Base-by-base conservation (phyloP, 2,888 invertebrate species). In the Heliconius charithonia region DNA sequence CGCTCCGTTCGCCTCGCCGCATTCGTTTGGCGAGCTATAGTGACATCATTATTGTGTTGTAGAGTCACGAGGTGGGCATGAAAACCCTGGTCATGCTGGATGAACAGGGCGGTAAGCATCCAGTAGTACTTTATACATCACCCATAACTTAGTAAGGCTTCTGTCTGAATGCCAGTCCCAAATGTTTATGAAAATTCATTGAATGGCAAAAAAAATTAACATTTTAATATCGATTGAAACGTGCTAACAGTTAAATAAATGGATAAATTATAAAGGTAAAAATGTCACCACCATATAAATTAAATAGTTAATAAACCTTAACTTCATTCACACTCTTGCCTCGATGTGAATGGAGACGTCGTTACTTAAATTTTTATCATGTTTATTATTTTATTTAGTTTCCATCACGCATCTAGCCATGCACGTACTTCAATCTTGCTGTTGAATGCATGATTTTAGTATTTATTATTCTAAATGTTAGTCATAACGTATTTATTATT, bases 1-100 rank as follows among this genome's bases (percentile, higher is more conserved):
- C 76, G 79, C 56, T 74, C 76, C 75, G 29, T 51, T 19, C 74
- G 71, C 75, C 41, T 78, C 75, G 77, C 76, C 88, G 92, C 93
- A 90, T 91, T 89, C 90, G 89, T 91, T 91, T 92, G 93, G 92
- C 94, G 93, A 93, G 93, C 93, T 94, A 94, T 95, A 95, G 95
- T 95, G 94, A 95, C 95, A 93, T 95, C 95, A 95, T 95, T 95
- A 92, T 95, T 95, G 95, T 95, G 95, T 97, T 98, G 97, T 98
- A 99, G 99, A 98, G 99, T 97, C 99, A 99, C 97, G 99, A 99
- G 97, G 99, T 99, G 96, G 99, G 99, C 96, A 99, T 99, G 97
- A 98, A 98, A 97, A 98, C 99, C 96, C 97, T 99, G 96, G 99
- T 99, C 96, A 99, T 99, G 97, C 97, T 99, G 97, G 99, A 99